These are phyloP conservation scores for Porites divaricata DNA, from an alignment of 92 coral and sea anemone species.

Conservation along the genomic window DNA sequence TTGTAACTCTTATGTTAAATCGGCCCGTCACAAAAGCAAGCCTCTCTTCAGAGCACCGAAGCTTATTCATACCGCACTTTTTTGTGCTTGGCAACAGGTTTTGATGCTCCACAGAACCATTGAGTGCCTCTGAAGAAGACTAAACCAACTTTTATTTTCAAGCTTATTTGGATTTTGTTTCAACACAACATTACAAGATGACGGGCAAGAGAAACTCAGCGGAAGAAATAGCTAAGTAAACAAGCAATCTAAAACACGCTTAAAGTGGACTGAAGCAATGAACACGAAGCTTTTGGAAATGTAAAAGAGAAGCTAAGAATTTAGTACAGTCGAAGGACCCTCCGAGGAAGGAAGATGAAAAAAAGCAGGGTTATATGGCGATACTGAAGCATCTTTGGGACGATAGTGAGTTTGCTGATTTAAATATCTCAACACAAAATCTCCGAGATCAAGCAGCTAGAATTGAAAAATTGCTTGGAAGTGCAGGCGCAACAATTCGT, in stretches of 20 bases:
- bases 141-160: constrained; percentile 2
- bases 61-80: neutral
- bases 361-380: too few species aligned
- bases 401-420: neutral
- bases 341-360: too few species aligned
- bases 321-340: too few species aligned
- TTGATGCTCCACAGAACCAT: neutral
- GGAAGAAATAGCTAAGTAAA: neutral
- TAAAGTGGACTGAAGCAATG: too few species aligned
- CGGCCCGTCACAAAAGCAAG: neutral
- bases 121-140: neutral
- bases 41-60: constrained; percentile 10
- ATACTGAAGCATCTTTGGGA: neutral
- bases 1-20: too few species aligned
- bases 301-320: too few species aligned
- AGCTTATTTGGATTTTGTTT: neutral
- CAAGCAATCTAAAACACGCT: neutral
- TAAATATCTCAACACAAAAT: too few species aligned
- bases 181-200: too few species aligned
- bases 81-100: neutral
- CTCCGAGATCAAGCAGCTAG: too few species aligned
- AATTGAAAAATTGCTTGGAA: neutral
- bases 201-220: too few species aligned
- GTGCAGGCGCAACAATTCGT: neutral
- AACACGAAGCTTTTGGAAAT: too few species aligned